Percentiles rank a stretch among this genome's conserved stretches.
phyloP scores from a whole-genome alignment of 2,797 vertebrate species.

The Enteromius anoplus region DNA sequence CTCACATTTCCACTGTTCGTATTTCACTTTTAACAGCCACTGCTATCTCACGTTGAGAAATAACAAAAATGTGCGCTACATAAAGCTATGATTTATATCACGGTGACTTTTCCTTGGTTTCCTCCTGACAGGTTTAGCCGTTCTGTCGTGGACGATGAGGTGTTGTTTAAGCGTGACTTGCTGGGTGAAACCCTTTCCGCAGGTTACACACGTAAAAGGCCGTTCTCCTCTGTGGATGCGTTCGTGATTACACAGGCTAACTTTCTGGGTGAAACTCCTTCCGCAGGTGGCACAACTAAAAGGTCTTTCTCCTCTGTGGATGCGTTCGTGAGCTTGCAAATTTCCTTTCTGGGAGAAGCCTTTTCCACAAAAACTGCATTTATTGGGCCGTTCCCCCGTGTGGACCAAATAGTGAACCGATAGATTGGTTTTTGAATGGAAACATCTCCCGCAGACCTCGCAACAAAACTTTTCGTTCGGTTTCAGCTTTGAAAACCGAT shows the following conservation, averaged over 20 bases:
- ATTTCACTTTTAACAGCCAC: not conserved
- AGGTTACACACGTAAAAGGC: slow-evolving; percentile 70
- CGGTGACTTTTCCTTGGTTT: slow-evolving; percentile 25
- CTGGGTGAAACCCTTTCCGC: slow-evolving; percentile 73
- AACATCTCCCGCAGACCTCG: slow-evolving; percentile 70
- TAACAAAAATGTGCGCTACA: not conserved
- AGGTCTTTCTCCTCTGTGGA: slow-evolving; percentile 74
- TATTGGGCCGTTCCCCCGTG: slow-evolving; percentile 76
- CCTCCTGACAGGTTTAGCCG: slow-evolving; percentile 1
- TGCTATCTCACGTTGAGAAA: not conserved
- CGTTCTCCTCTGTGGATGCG: slow-evolving; percentile 75
- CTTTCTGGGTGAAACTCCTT: slow-evolving; percentile 74
- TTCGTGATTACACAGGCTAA: slow-evolving; percentile 76
- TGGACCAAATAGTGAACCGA: slow-evolving; percentile 73
- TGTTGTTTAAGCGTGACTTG: slow-evolving; percentile 75
- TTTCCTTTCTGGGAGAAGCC: slow-evolving; percentile 77
- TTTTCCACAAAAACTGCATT: slow-evolving; percentile 73
- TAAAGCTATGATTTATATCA: not conserved
- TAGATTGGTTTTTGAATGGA: slow-evolving; percentile 69
- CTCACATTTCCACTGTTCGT: not conserved
- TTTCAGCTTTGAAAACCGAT: slow-evolving; percentile 44
- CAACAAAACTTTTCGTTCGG: slow-evolving; percentile 57
- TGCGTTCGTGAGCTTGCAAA: slow-evolving; percentile 74
- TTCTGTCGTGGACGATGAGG: slow-evolving; percentile 62
- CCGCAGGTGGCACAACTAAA: slow-evolving; percentile 72